Percentiles rank a stretch among this genome's conserved stretches.
phyloP scores from a whole-genome alignment of 2,113 vertebrate species.

The Montifringilla adamsi region DNA sequence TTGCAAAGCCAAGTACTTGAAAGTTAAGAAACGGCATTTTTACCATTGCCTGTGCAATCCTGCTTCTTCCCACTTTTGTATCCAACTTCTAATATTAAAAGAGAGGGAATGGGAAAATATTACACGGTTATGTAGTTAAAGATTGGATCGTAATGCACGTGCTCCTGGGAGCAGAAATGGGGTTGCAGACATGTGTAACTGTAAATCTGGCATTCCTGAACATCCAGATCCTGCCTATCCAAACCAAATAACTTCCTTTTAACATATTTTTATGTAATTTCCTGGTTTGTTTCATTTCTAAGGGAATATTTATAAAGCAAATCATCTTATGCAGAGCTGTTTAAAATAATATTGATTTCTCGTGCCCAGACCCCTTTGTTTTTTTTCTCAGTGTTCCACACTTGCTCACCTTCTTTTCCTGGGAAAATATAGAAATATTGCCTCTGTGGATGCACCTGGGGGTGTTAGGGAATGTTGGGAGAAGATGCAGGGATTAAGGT shows the following conservation, averaged over 20 bases:
- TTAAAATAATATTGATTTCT: not conserved
- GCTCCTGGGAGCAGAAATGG: conserved; percentile 29
- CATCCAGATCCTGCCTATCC: not conserved
- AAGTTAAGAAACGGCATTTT: conserved; percentile 35
- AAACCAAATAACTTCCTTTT: conserved; percentile 38
- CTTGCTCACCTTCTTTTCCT: not conserved
- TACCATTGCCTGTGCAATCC: conserved; percentile 8
- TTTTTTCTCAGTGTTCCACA: not conserved
- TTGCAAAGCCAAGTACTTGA: conserved; percentile 38
- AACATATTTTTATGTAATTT: conserved; percentile 32
- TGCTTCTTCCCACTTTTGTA: not conserved
- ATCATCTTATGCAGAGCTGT: not conserved
- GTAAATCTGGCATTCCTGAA: conserved; percentile 43
- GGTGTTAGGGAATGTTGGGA: not conserved
- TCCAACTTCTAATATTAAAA: conserved; percentile 21
- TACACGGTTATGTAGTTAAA: conserved; percentile 6
- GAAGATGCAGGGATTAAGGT: not conserved
- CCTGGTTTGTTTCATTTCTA: conserved; percentile 39
- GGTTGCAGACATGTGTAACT: not conserved
- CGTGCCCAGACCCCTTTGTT: not conserved
- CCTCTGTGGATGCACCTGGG: not conserved
- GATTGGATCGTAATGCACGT: not conserved
- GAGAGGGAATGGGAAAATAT: conserved; percentile 45
- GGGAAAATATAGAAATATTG: not conserved
- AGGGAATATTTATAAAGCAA: conserved; percentile 19